phyloP scores from a whole-genome alignment of 2,113 vertebrate species.

The Ceuthmochares aereus region DNA sequence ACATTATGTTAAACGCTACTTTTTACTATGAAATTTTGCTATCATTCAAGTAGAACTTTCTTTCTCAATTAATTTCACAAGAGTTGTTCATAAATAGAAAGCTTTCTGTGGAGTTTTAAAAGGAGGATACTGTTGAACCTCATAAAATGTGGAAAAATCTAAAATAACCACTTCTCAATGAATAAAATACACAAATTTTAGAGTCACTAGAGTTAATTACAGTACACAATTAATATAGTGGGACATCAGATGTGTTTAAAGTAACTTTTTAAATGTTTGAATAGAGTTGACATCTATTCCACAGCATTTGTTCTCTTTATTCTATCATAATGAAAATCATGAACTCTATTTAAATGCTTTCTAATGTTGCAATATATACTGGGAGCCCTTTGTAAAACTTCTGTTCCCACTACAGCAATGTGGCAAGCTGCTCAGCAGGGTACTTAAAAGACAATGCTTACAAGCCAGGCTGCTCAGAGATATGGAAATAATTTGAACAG shows the following conservation, averaged over 20 bases:
- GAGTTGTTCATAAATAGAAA: not conserved
- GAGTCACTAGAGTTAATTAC: not conserved
- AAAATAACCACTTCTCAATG: not conserved
- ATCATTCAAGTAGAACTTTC: not conserved
- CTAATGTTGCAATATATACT: not conserved
- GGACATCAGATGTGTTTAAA: not conserved
- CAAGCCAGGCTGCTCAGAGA: not conserved
- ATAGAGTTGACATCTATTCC: not conserved
- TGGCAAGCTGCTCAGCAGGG: not conserved
- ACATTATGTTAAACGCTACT: not conserved
- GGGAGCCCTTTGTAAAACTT: not conserved
- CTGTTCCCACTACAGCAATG: not conserved
- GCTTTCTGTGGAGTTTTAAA: not conserved
- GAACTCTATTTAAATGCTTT: not conserved
- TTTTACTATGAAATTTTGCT: not conserved
- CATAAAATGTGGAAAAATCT: not conserved
- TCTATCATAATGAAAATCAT: not conserved
- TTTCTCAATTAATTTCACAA: not conserved
- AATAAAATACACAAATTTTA: not conserved
- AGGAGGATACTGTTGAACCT: not conserved
- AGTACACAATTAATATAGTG: not conserved
- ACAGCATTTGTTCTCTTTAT: not conserved
- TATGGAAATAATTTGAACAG: constrained; percentile 14
- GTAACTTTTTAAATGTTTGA: not conserved
- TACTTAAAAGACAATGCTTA: not conserved